phyloP scores from a whole-genome alignment of 2,888 invertebrate genomes.

The Orchesellides sinensis region DNA sequence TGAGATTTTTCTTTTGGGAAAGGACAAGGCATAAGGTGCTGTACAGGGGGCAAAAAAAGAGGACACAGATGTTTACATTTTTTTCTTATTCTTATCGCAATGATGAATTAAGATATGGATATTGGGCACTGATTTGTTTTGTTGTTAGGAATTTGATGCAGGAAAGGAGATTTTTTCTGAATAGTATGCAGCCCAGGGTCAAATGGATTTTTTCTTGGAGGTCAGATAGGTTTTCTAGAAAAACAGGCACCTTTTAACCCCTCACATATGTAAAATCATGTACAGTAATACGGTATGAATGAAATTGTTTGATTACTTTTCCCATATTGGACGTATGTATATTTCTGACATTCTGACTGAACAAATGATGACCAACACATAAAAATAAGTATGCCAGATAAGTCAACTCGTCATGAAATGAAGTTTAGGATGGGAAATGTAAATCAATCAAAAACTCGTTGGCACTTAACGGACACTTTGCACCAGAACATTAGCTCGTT shows the following conservation, averaged over 20 bases:
- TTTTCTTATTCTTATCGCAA: slow-evolving; percentile 9
- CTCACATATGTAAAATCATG: neutral
- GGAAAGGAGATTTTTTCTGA: neutral
- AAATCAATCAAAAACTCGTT: slow-evolving; percentile 54
- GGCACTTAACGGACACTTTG: slow-evolving; percentile 55
- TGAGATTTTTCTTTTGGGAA: slow-evolving; percentile 25
- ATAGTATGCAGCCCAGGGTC: slow-evolving; percentile 32
- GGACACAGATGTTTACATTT: slow-evolving; percentile 40
- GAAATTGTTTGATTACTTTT: neutral
- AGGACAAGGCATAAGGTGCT: slow-evolving; percentile 22
- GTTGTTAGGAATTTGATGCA: neutral
- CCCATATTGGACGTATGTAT: neutral
- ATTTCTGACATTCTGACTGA: too few species aligned
- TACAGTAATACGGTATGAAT: neutral
- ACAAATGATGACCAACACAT: too few species aligned
- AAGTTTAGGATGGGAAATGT: slow-evolving; percentile 26
- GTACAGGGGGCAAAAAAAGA: neutral
- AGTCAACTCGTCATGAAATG: neutral
- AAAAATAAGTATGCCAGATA: neutral
- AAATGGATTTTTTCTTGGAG: slow-evolving; percentile 46
- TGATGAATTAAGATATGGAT: slow-evolving; percentile 37
- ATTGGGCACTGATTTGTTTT: neutral
- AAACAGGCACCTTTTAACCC: slow-evolving; percentile 19
- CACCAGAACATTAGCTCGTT: slow-evolving; percentile 34
- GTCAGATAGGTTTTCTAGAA: slow-evolving; percentile 41